Base-by-base conservation (phyloP, 2,888 invertebrate species). In the Nomada fabriciana region DNA sequence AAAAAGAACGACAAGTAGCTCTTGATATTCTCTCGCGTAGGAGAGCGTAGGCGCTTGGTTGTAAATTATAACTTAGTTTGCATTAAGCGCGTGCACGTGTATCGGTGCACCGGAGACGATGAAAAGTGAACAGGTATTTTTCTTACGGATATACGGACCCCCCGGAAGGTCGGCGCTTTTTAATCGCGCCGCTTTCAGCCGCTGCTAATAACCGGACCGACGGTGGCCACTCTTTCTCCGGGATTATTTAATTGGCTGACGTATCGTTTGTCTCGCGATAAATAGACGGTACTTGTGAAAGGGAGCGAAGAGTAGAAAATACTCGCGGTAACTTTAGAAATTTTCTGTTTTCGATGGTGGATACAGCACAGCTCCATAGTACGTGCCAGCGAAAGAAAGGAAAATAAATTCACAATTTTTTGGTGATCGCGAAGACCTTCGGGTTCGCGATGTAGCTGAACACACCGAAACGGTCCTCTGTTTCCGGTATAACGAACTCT, bases 1-100 rank as follows among this genome's bases (percentile, higher is more conserved):
- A 80, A 80, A 80, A 84, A 65, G 67, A 73, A 82, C 68, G 73
- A 71, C 72, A 61, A 79, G 75, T 71, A 74, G 71, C 73, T 72
- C 83, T 84, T 84, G 69, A 70, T 84, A 72, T 72, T 61, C 60
- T 61, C 52, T 29, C 57, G 61, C 25, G 42, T 18, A 20, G 18
- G 53, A 25, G 67, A 63, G 23, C 57, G 61, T 65, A 69, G 83
- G 69, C 60, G 83, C 67, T 52, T 47, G 47, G 74, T 72, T 84
- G 72, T 79, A 79, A 82, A 82, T 84, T 82, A 70, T 73, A 72
- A 80, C 61, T 74, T 59, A 55, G 78, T 70, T 76, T 72, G 79
- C 76, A 57, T 64, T 61, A 59, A 25, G 52, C 11, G 13, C 5
- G n/a, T n/a, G 36, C 50, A 50, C 15, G 42, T 29, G 52, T 47